phyloP scores from a whole-genome alignment of 1,140 invertebrate species.

The Bombus terrestris region DNA sequence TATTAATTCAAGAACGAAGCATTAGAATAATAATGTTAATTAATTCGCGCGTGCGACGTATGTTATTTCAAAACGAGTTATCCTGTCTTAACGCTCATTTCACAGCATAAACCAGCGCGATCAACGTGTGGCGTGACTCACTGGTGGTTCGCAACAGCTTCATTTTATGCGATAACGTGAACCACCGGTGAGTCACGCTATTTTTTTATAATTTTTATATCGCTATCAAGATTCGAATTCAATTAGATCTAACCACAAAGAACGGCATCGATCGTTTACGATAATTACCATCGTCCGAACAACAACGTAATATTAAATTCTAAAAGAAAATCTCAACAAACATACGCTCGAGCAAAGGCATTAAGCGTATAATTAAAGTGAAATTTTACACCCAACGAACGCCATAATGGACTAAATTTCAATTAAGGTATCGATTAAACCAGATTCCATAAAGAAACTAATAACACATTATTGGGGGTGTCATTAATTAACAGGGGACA shows the following conservation, averaged over 20 bases:
- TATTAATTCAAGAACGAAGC: neutral
- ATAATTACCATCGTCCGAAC: neutral
- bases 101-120: conserved; percentile 1
- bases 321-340: neutral
- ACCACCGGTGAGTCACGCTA: conserved; percentile 21
- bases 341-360: neutral
- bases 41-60: neutral
- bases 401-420: neutral
- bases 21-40: neutral
- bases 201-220: neutral
- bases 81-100: conserved; percentile 1
- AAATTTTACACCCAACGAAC: neutral
- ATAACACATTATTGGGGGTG: neutral
- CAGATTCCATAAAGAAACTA: neutral
- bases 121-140: conserved; percentile 7
- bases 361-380: neutral
- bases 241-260: neutral
- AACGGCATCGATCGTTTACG: neutral
- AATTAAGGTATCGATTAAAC: neutral
- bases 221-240: conserved; percentile 1
- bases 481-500: neutral
- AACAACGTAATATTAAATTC: neutral
- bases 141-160: neutral
- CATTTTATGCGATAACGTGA: conserved; percentile 13
- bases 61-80: neutral